phyloP scores from a whole-genome alignment of 2,797 vertebrate species.

The Phalanger gymnotis region DNA sequence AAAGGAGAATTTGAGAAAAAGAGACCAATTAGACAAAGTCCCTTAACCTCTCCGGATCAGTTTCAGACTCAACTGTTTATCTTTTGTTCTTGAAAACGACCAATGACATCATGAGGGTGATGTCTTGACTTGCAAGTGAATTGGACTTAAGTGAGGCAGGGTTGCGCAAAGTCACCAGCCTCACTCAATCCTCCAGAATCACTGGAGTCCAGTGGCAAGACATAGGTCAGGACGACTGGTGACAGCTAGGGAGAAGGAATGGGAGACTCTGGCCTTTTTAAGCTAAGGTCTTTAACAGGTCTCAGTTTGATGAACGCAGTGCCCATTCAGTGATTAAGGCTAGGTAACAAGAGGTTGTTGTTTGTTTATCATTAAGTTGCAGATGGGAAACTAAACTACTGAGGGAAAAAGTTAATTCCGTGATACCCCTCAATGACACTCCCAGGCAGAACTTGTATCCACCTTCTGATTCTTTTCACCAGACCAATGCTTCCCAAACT shows the following conservation, averaged over 20 bases:
- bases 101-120: background rate
- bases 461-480: background rate
- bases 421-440: background rate
- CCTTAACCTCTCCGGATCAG: background rate
- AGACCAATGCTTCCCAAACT: background rate
- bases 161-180: no score
- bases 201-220: no score
- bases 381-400: background rate
- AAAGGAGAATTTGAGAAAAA: background rate
- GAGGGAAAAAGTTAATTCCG: background rate
- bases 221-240: no score
- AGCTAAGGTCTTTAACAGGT: background rate
- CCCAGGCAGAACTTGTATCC: background rate
- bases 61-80: background rate
- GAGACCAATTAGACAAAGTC: background rate
- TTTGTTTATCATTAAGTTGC: background rate
- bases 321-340: background rate
- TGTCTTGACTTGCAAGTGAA: no score
- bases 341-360: no score
- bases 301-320: no score
- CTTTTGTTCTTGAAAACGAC: background rate
- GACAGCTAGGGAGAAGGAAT: no score
- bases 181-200: no score
- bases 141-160: no score
- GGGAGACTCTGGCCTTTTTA: background rate